Evolutionary conservation across 2,797 vertebrate species (phyloP).

Genomic region (Dallia pectoralis): DNA sequence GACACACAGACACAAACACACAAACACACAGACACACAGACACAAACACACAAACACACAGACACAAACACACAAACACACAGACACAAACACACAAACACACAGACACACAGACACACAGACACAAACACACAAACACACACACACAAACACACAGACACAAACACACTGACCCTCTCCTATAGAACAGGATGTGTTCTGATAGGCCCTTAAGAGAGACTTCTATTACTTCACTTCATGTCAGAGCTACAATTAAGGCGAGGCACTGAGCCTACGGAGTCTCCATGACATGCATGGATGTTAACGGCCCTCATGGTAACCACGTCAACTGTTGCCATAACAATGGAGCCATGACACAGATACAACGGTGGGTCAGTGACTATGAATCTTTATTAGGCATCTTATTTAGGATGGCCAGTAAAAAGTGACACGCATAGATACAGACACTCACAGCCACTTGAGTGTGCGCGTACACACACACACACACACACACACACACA

Average conservation of each 20-base stretch:
- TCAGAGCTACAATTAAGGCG: not conserved
- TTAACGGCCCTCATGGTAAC: constrained; percentile 13
- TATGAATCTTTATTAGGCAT: not conserved
- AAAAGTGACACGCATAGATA: not conserved
- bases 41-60: no score
- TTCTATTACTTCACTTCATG: not conserved
- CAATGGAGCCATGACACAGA: constrained; percentile 15
- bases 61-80: not conserved
- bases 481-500: not conserved
- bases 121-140: no score
- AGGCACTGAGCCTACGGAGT: no score
- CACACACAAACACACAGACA: no score
- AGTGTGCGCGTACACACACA: not conserved
- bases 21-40: no score
- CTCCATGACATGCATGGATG: not conserved
- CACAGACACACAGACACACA: no score
- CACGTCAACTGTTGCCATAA: constrained; percentile 51
- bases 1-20: no score
- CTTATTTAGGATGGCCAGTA: not conserved
- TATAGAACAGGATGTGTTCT: not conserved
- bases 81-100: no score
- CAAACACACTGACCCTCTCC: not conserved
- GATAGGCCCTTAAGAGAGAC: not conserved
- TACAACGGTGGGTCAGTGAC: not conserved
- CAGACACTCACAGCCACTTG: not conserved